phyloP scores from a whole-genome alignment of 2,888 invertebrate genomes.

The Rhamnusium bicolor region DNA sequence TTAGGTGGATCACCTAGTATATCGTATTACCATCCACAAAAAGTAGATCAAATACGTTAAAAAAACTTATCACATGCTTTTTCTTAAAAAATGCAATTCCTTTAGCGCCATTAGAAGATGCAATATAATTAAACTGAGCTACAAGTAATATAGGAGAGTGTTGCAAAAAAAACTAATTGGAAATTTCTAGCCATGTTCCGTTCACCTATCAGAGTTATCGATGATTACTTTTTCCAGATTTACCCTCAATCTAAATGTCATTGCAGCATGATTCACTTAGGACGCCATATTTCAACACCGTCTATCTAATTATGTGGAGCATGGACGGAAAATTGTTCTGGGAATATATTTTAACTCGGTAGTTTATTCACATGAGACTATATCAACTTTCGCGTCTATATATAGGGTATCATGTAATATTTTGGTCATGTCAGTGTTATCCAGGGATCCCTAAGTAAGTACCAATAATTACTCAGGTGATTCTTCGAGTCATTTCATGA shows the following conservation, averaged over 20 bases:
- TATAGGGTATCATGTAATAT: background rate
- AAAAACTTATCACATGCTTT: background rate
- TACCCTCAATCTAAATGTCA: conserved; percentile 4
- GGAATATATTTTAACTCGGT: conserved; percentile 12
- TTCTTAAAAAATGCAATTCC: background rate
- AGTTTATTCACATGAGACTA: background rate
- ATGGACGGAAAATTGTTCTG: conserved; percentile 17
- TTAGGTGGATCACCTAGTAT: too few relatives aligned
- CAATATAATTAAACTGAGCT: background rate
- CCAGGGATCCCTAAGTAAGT: too few relatives aligned
- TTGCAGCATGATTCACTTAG: conserved; percentile 24
- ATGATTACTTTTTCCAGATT: conserved; percentile 19
- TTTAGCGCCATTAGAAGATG: background rate
- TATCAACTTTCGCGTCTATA: background rate
- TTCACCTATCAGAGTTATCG: conserved; percentile 15
- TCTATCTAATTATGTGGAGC: conserved; percentile 24
- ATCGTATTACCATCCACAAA: too few relatives aligned
- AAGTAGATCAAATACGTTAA: too few relatives aligned
- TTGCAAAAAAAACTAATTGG: conserved; percentile 11
- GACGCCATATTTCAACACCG: conserved; percentile 21
- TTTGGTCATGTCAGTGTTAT: background rate
- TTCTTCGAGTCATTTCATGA: too few relatives aligned
- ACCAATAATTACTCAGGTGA: too few relatives aligned
- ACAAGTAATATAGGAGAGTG: background rate
- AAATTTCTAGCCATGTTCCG: background rate